phyloP scores from a whole-genome alignment of 2,113 vertebrate genomes.

The Alouatta palliata region DNA sequence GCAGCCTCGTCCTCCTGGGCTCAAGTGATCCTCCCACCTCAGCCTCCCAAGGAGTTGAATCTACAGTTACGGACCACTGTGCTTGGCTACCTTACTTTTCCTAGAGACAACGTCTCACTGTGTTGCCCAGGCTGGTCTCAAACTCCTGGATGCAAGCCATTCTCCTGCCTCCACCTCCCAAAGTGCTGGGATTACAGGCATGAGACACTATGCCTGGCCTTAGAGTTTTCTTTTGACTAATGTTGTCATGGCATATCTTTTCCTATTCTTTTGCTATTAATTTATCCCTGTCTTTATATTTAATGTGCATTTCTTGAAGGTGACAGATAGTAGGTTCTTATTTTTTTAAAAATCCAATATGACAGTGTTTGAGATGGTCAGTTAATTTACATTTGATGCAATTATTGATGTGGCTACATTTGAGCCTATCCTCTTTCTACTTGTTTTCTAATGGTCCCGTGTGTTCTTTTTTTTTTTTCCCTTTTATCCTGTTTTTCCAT shows the following conservation, averaged over 20 bases:
- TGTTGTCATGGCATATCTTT: neutral
- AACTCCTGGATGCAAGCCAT: too few species aligned
- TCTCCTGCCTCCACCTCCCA: too few species aligned
- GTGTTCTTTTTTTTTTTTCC: neutral
- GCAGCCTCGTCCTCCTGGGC: too few species aligned
- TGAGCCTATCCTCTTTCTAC: neutral
- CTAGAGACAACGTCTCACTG: too few species aligned
- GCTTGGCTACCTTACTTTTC: too few species aligned
- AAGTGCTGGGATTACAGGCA: too few species aligned
- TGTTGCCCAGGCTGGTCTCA: too few species aligned
- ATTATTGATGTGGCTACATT: neutral
- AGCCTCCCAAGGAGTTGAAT: too few species aligned
- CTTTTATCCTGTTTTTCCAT: neutral
- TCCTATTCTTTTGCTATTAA: neutral
- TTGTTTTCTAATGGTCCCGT: neutral
- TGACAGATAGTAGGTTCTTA: neutral
- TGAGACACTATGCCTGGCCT: too few species aligned
- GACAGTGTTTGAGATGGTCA: neutral
- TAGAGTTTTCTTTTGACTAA: neutral
- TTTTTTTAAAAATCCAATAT: neutral
- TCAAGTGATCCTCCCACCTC: too few species aligned
- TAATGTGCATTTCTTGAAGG: neutral
- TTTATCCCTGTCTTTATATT: neutral
- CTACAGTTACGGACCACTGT: too few species aligned
- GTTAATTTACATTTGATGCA: neutral